Evolutionary conservation across 1,140 invertebrate species (phyloP).

Genomic region (Epicauta chinensis): DNA sequence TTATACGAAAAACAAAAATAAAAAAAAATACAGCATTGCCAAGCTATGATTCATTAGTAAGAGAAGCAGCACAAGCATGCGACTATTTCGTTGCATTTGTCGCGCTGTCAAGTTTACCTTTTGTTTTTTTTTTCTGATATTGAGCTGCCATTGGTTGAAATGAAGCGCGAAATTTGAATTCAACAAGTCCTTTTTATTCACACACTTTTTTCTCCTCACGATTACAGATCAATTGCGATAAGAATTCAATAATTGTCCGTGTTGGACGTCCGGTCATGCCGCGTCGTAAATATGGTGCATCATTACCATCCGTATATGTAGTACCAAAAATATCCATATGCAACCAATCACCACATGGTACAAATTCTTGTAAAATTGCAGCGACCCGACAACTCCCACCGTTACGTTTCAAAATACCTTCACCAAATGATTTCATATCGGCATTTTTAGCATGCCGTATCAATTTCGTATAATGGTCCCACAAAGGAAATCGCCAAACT

Average conservation of each 20-base stretch:
- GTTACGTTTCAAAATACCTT: conserved; percentile 24
- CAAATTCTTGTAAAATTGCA: conserved; percentile 67
- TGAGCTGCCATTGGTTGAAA: no score
- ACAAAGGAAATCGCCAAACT: conserved; percentile 61
- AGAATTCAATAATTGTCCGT: conserved; percentile 54
- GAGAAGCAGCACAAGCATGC: no score
- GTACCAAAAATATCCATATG: conserved; percentile 68
- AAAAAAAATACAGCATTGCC: no score
- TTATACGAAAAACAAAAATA: no score
- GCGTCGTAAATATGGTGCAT: conserved; percentile 54
- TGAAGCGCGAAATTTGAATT: no score
- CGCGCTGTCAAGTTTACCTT: no score
- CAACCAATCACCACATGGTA: conserved; percentile 56
- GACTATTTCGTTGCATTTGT: no score
- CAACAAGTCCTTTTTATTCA: no score
- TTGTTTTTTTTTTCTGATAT: no score
- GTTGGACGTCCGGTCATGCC: conserved; percentile 55
- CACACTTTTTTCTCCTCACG: no score
- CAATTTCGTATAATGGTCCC: conserved; percentile 49
- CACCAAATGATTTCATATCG: conserved; percentile 58
- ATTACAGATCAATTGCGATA: conserved; percentile 49
- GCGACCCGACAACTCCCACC: conserved; percentile 61
- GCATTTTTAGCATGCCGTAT: conserved; percentile 30
- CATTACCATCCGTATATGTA: conserved; percentile 47
- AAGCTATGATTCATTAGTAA: no score